A percentile compares a stretch with the other conserved stretches of the same genome.
These are phyloP conservation scores for Idaea aversata DNA, from an alignment of 2,888 invertebrate species.

Conservation along the genomic window DNA sequence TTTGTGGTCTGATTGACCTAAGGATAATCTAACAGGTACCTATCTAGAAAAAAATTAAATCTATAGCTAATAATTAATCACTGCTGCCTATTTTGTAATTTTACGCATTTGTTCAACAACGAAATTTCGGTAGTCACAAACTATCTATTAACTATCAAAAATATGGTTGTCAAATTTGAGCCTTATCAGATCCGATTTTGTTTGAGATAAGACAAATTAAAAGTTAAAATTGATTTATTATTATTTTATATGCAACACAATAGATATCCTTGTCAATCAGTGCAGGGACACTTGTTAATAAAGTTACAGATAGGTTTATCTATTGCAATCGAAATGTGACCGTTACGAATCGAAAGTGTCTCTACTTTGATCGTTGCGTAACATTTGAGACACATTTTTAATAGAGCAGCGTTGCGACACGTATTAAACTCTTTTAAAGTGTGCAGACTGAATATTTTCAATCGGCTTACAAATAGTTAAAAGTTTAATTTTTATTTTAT, in stretches of 20 bases:
- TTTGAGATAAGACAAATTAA: constrained; percentile 27
- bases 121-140: not conserved
- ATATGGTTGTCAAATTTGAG: not conserved
- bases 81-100: not conserved
- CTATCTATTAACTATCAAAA: not conserved
- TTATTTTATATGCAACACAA: constrained; percentile 25
- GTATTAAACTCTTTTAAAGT: not conserved
- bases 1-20: too few species aligned
- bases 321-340: constrained; percentile 24
- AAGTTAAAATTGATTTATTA: not conserved
- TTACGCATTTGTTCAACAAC: not conserved
- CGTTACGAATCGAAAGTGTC: constrained; percentile 24
- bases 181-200: constrained; percentile 12
- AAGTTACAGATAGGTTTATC: constrained; percentile 21
- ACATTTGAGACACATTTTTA: constrained; percentile 34
- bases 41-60: too few species aligned
- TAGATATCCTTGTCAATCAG: constrained; percentile 52
- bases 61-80: too few species aligned
- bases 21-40: too few species aligned
- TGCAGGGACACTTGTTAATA: constrained; percentile 19
- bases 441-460: not conserved
- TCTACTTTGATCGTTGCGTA: constrained; percentile 25
- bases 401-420: constrained; percentile 33
- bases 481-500: too few species aligned
- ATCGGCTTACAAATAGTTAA: not conserved